phyloP scores from a whole-genome alignment of 1,140 invertebrate species.

The Tetraneura akinire region DNA sequence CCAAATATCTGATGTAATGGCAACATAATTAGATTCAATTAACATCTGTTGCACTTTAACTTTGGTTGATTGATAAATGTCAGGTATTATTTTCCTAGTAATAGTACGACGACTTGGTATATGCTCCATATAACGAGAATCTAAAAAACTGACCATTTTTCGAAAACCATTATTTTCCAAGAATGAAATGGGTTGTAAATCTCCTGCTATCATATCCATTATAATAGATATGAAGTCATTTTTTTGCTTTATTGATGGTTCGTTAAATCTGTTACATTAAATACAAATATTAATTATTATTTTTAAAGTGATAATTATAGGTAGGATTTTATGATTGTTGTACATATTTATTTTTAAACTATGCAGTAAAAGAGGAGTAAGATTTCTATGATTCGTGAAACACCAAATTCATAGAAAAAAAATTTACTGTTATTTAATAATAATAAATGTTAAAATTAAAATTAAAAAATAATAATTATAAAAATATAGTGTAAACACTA shows the following conservation, averaged over 20 bases:
- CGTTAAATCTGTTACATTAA: conserved; percentile 11
- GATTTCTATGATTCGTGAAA: too few relatives aligned
- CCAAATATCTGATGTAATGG: neutral
- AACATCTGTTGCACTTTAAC: neutral
- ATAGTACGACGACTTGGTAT: neutral
- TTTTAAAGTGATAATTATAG: too few relatives aligned
- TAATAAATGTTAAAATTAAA: too few relatives aligned
- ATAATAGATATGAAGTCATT: conserved; percentile 7
- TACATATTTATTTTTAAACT: too few relatives aligned
- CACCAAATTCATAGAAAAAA: too few relatives aligned
- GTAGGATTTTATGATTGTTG: too few relatives aligned
- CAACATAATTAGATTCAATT: neutral
- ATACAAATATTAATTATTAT: too few relatives aligned
- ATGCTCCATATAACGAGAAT: neutral
- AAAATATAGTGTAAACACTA: too few relatives aligned
- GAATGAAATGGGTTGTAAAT: neutral
- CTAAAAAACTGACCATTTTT: conserved; percentile 1
- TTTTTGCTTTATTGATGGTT: neutral
- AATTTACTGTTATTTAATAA: too few relatives aligned
- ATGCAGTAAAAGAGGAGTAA: too few relatives aligned
- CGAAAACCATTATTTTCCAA: neutral
- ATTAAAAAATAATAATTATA: too few relatives aligned
- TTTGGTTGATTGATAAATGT: neutral
- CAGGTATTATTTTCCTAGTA: conserved; percentile 8
- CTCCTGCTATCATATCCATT: conserved; percentile 15